Evolutionary conservation across 2,888 invertebrate genomes (phyloP).

Genomic region (Aethes cnicana): DNA sequence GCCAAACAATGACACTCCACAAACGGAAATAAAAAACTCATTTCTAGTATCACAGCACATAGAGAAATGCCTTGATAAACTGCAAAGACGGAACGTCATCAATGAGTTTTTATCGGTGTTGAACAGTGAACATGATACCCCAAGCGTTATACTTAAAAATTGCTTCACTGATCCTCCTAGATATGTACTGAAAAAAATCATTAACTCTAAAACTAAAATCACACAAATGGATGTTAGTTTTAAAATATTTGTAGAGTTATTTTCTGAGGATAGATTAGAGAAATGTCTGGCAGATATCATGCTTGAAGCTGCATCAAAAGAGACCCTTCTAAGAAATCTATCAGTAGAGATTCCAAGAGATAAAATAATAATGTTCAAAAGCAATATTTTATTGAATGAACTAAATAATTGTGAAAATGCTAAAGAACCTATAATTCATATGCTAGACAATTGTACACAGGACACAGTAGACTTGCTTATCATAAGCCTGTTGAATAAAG

Average conservation of each 20-base stretch:
- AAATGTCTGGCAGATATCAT: slow-evolving; percentile 59
- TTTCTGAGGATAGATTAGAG: slow-evolving; percentile 57
- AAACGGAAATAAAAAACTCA: slow-evolving; percentile 74
- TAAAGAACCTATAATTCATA: slow-evolving; percentile 41
- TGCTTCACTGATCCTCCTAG: slow-evolving; percentile 65
- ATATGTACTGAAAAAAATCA: slow-evolving; percentile 63
- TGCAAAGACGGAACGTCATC: slow-evolving; percentile 65
- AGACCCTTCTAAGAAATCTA: slow-evolving; percentile 56
- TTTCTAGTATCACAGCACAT: slow-evolving; percentile 80
- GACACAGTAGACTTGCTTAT: slow-evolving; percentile 55
- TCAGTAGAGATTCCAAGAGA: slow-evolving; percentile 50
- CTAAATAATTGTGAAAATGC: slow-evolving; percentile 42
- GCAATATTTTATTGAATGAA: slow-evolving; percentile 53
- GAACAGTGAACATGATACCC: slow-evolving; percentile 43
- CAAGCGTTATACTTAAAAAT: slow-evolving; percentile 47
- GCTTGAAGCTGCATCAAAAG: slow-evolving; percentile 66
- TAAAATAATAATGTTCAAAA: slow-evolving; percentile 56
- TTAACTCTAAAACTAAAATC: slow-evolving; percentile 56
- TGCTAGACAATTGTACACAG: slow-evolving; percentile 51
- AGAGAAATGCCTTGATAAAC: slow-evolving; percentile 74
- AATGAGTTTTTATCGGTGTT: slow-evolving; percentile 63
- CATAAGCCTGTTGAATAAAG: slow-evolving; percentile 53
- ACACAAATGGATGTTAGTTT: slow-evolving; percentile 56
- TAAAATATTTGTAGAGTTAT: slow-evolving; percentile 57
- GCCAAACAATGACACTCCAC: slow-evolving; percentile 63